phyloP scores from a whole-genome alignment of 2,888 invertebrate species.

The Drosophila maculinotata region DNA sequence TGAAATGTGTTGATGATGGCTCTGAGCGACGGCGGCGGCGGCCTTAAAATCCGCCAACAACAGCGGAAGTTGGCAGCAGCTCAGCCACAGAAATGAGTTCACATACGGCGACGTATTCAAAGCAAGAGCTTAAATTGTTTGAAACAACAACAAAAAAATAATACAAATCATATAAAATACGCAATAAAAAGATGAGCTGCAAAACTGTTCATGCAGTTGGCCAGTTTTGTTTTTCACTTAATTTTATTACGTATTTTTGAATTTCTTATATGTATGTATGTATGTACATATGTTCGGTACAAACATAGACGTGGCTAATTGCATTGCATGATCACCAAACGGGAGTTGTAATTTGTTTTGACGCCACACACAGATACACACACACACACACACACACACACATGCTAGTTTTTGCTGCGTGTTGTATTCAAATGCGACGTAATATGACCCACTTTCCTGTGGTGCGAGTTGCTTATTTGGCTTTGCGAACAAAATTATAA shows the following conservation, averaged over 20 bases:
- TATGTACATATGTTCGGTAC: too few species aligned
- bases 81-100: slow-evolving; percentile 69
- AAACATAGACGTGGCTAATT: slow-evolving; percentile 56
- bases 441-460: slow-evolving; percentile 73
- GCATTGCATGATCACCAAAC: slow-evolving; percentile 73
- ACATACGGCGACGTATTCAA: slow-evolving; percentile 37
- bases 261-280: slow-evolving; percentile 34
- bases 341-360: slow-evolving; percentile 53
- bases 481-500: slow-evolving; percentile 54
- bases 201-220: slow-evolving; percentile 46
- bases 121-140: slow-evolving; percentile 35
- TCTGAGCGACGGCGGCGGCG: slow-evolving; percentile 38
- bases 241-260: slow-evolving; percentile 70
- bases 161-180: slow-evolving; percentile 47
- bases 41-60: slow-evolving; percentile 47
- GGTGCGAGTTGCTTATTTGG: slow-evolving; percentile 50
- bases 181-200: slow-evolving; percentile 53
- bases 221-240: slow-evolving; percentile 63
- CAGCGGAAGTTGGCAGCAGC: slow-evolving; percentile 73
- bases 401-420: slow-evolving; percentile 18
- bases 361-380: slow-evolving; percentile 37
- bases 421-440: slow-evolving; percentile 71
- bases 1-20: slow-evolving; percentile 82
- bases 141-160: slow-evolving; percentile 43
- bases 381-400: slow-evolving; percentile 4